These are phyloP conservation scores for Fragum fragum DNA, from an alignment of 2,888 invertebrate genomes.

Conservation along the genomic window DNA sequence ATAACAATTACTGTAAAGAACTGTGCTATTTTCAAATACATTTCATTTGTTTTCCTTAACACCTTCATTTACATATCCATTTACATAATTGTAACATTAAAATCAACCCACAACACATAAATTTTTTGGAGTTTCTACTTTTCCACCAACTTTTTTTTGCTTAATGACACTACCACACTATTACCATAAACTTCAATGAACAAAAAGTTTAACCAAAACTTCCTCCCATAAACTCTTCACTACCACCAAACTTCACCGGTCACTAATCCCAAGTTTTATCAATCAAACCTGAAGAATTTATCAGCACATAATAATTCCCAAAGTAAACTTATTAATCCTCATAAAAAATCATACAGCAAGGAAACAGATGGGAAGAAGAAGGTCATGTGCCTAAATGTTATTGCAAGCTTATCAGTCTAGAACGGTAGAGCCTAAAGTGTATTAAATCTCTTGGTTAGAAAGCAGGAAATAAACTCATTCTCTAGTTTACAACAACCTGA, in stretches of 20 bases:
- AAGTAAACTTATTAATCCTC: slow-evolving; percentile 32
- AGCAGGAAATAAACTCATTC: slow-evolving; percentile 21
- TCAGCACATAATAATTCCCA: slow-evolving; percentile 24
- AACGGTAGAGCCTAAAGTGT: neutral
- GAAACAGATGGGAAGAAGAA: slow-evolving; percentile 6
- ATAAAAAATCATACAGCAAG: slow-evolving; percentile 3
- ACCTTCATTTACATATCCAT: too few species aligned
- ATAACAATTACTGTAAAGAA: too few species aligned
- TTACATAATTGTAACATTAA: too few species aligned
- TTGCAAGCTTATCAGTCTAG: slow-evolving; percentile 22
- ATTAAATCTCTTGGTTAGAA: neutral
- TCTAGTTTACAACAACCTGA: slow-evolving; percentile 1
- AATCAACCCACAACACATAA: too few species aligned
- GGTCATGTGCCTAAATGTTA: slow-evolving; percentile 17
- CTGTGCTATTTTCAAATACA: too few species aligned
- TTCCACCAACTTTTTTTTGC: too few species aligned
- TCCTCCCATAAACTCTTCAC: slow-evolving; percentile 9
- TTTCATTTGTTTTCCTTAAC: neutral
- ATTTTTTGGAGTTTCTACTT: too few species aligned
- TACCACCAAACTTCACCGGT: slow-evolving; percentile 14
- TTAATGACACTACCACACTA: too few species aligned
- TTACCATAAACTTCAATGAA: too few species aligned
- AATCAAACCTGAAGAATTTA: slow-evolving; percentile 21
- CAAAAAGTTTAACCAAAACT: neutral
- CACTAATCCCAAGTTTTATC: slow-evolving; percentile 6